Conservation (phyloP, 2,888 invertebrate species). For the Drepanosiphum platanoidis region DNA sequence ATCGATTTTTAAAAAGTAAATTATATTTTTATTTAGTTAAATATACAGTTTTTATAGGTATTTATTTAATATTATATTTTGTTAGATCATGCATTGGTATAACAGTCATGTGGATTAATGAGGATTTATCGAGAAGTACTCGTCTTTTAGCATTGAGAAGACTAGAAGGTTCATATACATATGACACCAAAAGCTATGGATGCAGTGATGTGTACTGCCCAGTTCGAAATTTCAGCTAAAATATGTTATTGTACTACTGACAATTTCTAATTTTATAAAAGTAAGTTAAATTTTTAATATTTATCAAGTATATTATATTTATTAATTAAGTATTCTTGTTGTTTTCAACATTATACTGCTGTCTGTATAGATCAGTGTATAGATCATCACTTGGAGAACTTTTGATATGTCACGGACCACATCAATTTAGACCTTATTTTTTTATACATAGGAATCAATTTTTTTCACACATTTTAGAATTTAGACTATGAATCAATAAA, state of each 20-base stretch:
- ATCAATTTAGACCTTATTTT: too few relatives aligned
- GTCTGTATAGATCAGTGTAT: too few relatives aligned
- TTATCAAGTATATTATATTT: slow-evolving; percentile 18
- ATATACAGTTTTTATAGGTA: not conserved
- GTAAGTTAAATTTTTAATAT: too few relatives aligned
- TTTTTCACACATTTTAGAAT: too few relatives aligned
- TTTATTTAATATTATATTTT: slow-evolving; percentile 23
- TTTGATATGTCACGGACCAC: too few relatives aligned
- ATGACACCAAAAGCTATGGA: slow-evolving; percentile 20
- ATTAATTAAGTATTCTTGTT: not conserved
- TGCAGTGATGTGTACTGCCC: not conserved
- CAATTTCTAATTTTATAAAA: slow-evolving; percentile 5
- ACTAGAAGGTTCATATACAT: slow-evolving; percentile 19
- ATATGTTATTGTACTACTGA: slow-evolving; percentile 4
- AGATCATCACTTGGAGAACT: too few relatives aligned
- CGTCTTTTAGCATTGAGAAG: slow-evolving; percentile 32
- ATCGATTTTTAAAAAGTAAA: slow-evolving; percentile 38
- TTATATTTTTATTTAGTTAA: slow-evolving; percentile 2
- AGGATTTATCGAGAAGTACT: slow-evolving; percentile 24
- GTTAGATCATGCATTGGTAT: slow-evolving; percentile 22
- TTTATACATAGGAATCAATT: too few relatives aligned
- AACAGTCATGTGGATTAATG: slow-evolving; percentile 13
- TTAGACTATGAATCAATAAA: too few relatives aligned
- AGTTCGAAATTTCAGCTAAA: slow-evolving; percentile 24
- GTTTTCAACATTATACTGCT: too few relatives aligned